phyloP scores from a whole-genome alignment of 2,888 invertebrate species.

The Tanytarsus gracilentus region DNA sequence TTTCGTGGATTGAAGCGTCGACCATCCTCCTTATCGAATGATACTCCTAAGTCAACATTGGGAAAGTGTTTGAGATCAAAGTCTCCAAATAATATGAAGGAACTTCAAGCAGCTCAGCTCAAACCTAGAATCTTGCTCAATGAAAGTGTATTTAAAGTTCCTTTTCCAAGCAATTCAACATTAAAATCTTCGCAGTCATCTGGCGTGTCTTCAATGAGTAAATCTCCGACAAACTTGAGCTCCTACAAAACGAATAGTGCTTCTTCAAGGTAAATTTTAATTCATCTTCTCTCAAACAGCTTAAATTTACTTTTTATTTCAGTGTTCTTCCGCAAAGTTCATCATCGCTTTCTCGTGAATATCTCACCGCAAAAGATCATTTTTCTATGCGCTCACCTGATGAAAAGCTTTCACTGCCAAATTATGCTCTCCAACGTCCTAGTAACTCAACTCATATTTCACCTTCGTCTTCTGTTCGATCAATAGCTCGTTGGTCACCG shows the following conservation, averaged over 20 bases:
- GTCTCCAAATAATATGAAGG: neutral
- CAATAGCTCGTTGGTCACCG: neutral
- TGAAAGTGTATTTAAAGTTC: neutral
- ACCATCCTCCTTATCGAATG: neutral
- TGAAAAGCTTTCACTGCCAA: conserved; percentile 20
- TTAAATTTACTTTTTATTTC: no score
- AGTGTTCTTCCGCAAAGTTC: no score
- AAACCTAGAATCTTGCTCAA: conserved; percentile 3
- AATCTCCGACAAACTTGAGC: neutral
- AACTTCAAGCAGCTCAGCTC: conserved; percentile 2
- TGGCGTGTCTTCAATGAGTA: neutral
- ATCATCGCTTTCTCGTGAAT: conserved; percentile 9
- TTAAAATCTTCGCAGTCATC: no score
- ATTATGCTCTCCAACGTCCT: conserved; percentile 4
- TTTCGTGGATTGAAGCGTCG: conserved; percentile 6
- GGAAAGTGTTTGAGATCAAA: conserved; percentile 17
- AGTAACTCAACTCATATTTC: neutral
- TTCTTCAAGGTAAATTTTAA: neutral
- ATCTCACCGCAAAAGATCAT: conserved; percentile 8
- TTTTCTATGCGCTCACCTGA: neutral
- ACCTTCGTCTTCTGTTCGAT: neutral
- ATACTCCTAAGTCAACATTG: conserved; percentile 7
- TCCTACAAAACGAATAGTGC: neutral
- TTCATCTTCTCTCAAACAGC: neutral
- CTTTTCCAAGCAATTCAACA: neutral